Percentiles rank a stretch among this genome's conserved stretches.
These are phyloP conservation scores for Apoda limacodes DNA, from an alignment of 2,888 invertebrate genomes.

Conservation along the genomic window DNA sequence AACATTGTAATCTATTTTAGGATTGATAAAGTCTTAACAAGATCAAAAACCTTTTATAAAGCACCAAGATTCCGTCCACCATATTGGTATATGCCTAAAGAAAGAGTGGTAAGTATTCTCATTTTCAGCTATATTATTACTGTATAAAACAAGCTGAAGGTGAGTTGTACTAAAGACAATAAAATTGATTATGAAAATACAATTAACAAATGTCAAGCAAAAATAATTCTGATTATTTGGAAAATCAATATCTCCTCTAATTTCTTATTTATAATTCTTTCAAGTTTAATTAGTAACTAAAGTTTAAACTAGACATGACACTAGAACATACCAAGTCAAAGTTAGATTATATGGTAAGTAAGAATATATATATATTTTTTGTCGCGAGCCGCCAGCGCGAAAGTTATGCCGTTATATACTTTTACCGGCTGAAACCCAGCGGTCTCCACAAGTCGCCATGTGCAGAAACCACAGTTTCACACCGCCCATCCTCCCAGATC, in stretches of 20 bases:
- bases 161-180: neutral
- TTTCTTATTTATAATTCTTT: slow-evolving; percentile 4
- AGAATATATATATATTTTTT: too few species aligned
- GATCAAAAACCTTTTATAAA: slow-evolving; percentile 28
- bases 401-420: too few species aligned
- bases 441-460: too few species aligned
- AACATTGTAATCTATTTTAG: too few species aligned
- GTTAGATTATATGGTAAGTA: too few species aligned
- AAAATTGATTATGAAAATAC: neutral
- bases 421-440: too few species aligned
- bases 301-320: neutral
- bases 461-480: too few species aligned
- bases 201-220: neutral
- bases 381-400: too few species aligned
- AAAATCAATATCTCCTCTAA: slow-evolving; percentile 4
- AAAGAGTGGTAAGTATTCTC: slow-evolving; percentile 69
- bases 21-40: slow-evolving; percentile 31
- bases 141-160: neutral
- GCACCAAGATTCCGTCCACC: slow-evolving; percentile 76
- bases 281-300: too few species aligned
- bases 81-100: slow-evolving; percentile 77
- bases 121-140: slow-evolving; percentile 2
- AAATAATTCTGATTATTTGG: too few species aligned
- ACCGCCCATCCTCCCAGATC: too few species aligned
- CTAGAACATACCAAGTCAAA: neutral